A percentile compares a stretch with the other conserved stretches of the same genome.
Conservation (phyloP, 2,797 vertebrate genomes). For the Trachops cirrhosus region DNA sequence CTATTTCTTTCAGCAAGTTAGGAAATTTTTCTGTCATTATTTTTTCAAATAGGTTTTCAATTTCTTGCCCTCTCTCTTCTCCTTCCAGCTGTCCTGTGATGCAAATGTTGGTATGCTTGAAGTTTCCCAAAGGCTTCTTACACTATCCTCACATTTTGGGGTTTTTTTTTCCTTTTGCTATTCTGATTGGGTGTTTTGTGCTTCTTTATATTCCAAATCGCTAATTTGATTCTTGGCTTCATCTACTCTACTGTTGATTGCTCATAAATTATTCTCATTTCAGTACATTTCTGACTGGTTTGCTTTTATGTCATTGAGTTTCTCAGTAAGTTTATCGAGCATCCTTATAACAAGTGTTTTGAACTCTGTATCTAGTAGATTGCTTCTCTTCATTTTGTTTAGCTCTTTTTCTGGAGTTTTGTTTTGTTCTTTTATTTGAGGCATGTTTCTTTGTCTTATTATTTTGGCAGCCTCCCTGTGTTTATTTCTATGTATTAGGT, state of each 20-base stretch:
- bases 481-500: too few species aligned
- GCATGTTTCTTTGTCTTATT: too few species aligned
- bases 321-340: neutral
- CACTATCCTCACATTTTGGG: neutral
- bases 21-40: neutral
- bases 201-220: neutral
- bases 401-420: too few species aligned
- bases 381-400: neutral
- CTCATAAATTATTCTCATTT: neutral
- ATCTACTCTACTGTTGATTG: neutral
- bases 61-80: neutral
- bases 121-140: neutral
- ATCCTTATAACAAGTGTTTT: neutral
- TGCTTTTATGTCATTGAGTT: neutral
- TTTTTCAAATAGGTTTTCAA: neutral
- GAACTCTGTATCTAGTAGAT: neutral
- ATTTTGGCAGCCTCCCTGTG: too few species aligned
- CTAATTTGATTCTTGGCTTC: neutral
- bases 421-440: too few species aligned
- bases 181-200: neutral
- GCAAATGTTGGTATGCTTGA: neutral
- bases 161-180: neutral
- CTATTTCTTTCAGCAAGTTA: neutral
- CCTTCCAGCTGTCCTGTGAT: neutral
- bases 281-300: neutral